phyloP scores from a whole-genome alignment of 2,113 vertebrate species.

The Chaenocephalus aceratus region DNA sequence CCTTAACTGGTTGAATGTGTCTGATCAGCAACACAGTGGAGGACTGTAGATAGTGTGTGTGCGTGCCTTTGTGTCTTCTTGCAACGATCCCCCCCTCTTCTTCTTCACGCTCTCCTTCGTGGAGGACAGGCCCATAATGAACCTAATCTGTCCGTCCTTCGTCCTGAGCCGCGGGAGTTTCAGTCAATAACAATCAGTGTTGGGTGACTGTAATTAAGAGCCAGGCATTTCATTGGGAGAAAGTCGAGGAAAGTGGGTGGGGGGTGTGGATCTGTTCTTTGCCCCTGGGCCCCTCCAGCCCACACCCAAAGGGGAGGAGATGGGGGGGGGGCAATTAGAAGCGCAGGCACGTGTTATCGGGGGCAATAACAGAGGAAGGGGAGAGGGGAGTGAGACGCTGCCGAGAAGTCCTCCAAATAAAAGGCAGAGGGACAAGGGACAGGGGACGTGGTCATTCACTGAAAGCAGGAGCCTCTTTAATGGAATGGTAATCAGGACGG shows the following conservation, averaged over 20 bases:
- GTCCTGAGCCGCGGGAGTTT: constrained; percentile 83
- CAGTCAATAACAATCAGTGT: constrained; percentile 90
- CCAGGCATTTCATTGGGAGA: constrained; percentile 84
- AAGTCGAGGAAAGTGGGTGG: constrained; percentile 68
- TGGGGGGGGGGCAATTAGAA: constrained; percentile 81
- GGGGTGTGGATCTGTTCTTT: constrained; percentile 60
- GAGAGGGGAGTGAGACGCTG: constrained; percentile 32
- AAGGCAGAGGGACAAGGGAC: constrained; percentile 67
- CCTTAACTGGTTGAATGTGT: too few species aligned
- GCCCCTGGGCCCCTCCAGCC: constrained; percentile 54
- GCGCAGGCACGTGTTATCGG: constrained; percentile 81
- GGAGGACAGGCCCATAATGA: constrained; percentile 83
- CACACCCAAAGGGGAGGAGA: constrained; percentile 51
- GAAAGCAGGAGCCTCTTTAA: constrained; percentile 80
- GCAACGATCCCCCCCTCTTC: constrained; percentile 7
- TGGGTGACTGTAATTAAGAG: constrained; percentile 88
- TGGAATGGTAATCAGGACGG: constrained; percentile 84
- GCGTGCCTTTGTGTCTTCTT: constrained; percentile 67
- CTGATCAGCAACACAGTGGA: constrained; percentile 9
- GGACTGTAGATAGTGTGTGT: constrained; percentile 38
- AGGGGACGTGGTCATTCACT: constrained; percentile 72
- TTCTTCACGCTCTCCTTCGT: constrained; percentile 57
- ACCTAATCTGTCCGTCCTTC: constrained; percentile 86
- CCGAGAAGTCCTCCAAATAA: constrained; percentile 79
- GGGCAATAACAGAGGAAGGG: constrained; percentile 65